phyloP scores from a whole-genome alignment of 2,888 invertebrate genomes.

The Siphlonurus alternatus region DNA sequence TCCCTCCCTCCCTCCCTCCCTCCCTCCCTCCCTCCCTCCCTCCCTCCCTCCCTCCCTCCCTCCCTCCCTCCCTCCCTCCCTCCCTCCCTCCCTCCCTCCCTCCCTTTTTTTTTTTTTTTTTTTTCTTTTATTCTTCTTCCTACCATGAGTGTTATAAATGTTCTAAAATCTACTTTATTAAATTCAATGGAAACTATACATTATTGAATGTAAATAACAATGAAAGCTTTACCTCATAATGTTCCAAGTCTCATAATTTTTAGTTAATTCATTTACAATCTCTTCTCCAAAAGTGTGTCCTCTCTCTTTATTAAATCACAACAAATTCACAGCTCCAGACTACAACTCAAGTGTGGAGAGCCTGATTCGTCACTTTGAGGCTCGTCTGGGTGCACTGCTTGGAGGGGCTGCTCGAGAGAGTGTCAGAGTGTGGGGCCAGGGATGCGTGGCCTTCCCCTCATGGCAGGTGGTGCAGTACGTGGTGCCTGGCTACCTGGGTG shows the following conservation, averaged over 20 bases:
- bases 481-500: background rate
- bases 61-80: background rate
- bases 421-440: background rate
- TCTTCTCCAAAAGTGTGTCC: no score
- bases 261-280: no score
- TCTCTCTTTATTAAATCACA: no score
- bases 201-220: no score
- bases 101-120: no score
- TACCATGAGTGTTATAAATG: no score
- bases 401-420: background rate
- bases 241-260: no score
- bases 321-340: no score
- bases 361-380: background rate
- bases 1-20: background rate
- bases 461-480: background rate
- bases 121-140: no score
- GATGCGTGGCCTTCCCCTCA: background rate
- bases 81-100: background rate
- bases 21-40: background rate
- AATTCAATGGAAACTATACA: no score
- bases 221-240: no score
- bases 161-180: no score
- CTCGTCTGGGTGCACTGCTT: background rate
- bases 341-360: background rate
- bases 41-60: background rate